Evolutionary conservation across 2,113 vertebrate species (phyloP).

Genomic region (Scopus umbretta): DNA sequence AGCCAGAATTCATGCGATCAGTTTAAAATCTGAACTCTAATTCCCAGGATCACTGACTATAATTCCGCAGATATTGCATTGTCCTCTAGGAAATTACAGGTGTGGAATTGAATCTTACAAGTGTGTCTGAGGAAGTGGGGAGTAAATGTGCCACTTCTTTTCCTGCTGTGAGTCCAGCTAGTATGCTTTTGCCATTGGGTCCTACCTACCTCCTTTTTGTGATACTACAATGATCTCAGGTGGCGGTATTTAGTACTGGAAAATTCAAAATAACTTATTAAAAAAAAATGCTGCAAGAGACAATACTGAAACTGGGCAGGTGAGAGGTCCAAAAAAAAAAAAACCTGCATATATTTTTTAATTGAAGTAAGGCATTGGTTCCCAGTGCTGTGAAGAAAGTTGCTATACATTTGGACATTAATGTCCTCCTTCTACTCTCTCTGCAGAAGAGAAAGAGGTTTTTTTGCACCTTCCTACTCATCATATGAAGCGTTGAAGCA

Average conservation of each 20-base stretch:
- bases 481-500: conserved; percentile 6
- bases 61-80: not conserved
- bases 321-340: fast-evolving
- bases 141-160: not conserved
- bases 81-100: not conserved
- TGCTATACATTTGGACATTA: not conserved
- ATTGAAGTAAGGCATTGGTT: not conserved
- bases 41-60: not conserved
- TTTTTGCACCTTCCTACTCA: conserved; percentile 62
- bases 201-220: not conserved
- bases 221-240: not conserved
- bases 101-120: not conserved
- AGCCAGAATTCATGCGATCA: not conserved
- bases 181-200: not conserved
- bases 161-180: not conserved
- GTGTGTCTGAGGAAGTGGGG: not conserved
- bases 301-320: not conserved
- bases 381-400: not conserved
- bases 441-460: not conserved
- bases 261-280: not conserved
- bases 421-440: conserved; percentile 2
- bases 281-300: not conserved
- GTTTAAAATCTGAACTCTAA: not conserved
- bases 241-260: not conserved
- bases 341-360: not conserved